A percentile compares a stretch with the other conserved stretches of the same genome.
Conservation (phyloP, 2,888 invertebrate genomes). For the Helobdella robusta region DNA sequence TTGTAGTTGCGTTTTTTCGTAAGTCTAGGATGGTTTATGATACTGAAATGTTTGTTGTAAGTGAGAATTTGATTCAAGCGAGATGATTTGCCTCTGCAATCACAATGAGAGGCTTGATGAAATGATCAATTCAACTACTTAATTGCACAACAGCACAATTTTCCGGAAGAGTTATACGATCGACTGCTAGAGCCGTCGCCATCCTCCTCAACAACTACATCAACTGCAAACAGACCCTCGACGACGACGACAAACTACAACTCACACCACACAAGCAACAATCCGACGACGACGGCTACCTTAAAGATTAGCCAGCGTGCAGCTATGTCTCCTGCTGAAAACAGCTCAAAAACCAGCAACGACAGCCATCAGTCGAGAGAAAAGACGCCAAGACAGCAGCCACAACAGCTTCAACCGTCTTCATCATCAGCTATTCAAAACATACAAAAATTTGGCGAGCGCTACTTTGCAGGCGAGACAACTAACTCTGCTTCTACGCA, state of each 20-base stretch:
- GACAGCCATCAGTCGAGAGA: constrained; percentile 7
- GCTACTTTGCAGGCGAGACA: constrained; percentile 1
- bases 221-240: neutral
- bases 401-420: neutral
- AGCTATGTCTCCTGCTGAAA: too few species aligned
- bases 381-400: too few species aligned
- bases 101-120: too few species aligned
- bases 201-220: constrained; percentile 9
- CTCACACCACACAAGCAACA: neutral
- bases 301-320: too few species aligned
- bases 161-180: neutral
- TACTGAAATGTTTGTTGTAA: too few species aligned
- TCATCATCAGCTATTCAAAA: neutral
- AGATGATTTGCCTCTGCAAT: too few species aligned
- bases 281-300: neutral
- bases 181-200: neutral
- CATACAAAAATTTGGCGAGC: constrained; percentile 12
- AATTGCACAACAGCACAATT: neutral
- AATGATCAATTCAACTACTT: neutral
- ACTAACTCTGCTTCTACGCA: too few species aligned
- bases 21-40: neutral
- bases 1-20: neutral
- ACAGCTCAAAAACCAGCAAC: neutral
- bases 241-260: neutral
- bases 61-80: too few species aligned